Base-by-base conservation (phyloP, 2,888 invertebrate species). In the Diachrysia chrysitis region DNA sequence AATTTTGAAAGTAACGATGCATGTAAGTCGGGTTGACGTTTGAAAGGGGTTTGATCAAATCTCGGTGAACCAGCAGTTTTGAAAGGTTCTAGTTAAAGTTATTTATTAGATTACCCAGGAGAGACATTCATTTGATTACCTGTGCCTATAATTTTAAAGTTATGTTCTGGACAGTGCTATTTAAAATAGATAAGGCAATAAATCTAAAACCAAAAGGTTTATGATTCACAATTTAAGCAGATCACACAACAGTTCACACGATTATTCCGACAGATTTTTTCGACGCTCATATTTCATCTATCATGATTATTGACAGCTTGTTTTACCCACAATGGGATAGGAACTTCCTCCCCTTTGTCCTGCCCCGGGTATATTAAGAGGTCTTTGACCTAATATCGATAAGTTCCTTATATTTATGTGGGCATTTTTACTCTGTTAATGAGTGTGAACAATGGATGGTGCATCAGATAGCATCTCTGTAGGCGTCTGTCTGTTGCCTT, bases 381-480 rank as follows among this genome's bases (percentile, higher is more conserved):
- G 69, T 69, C 79, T 71, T 60, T 71, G 79, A 78, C 71, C 76
- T 65, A 63, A 75, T 67, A 75, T 68, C 59, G 59, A 76, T 69
- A 66, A 56, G 46, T 66, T 64, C 42, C 53, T 64, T 68, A 58
- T 53, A 63, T 71, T 73, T 66, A 81, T 71, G 84, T 84, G 81
- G 85, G 85, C 66, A 66, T 73, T 83, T 51, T 82, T 76, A 73
- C 79, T 81, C 78, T 71, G 73, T 78, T 83, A 84, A 86, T 85
- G 82, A 85, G 76, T 82, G 79, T 65, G 80, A 85, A 87, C 87
- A 87, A 87, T 86, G 79, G 84, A 58, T 73, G 69, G 65, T 74
- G 79, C 79, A 82, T 81, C 70, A 72, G 84, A 84, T 85, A 78
- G 81, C 75, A 76, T 81, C 72, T 85, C 73, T 73, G 87, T 82